Base-by-base conservation (phyloP, 2,113 vertebrate genomes). In the Neolamprologus cancellatus region DNA sequence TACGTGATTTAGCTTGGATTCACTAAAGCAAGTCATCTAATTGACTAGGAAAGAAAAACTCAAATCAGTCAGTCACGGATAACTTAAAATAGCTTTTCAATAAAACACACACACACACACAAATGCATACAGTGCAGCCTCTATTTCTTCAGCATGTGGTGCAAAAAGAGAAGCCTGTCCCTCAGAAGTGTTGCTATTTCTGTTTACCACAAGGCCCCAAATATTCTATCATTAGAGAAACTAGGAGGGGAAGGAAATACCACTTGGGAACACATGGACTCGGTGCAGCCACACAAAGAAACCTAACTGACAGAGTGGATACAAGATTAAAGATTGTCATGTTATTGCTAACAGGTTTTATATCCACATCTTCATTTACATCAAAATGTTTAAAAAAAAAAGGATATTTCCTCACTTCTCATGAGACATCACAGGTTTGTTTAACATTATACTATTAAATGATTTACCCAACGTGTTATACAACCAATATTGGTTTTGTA, bases 141-240 rank as follows among this genome's bases (percentile, higher is more conserved):
- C 94, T 94, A 91, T 94, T 92, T 93, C 91, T 82, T 84, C 86
- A 74, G 82, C 36, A 13, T 88, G 79, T 61, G 84, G 81, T 84
- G 84, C 74, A 91, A 95, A 95, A 92, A 91, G 89, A 92, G 86
- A 85, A 71, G 84, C 36, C 86, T 92, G 85, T 94, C 82, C 90
- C 80, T 92, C 88, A 91, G 84, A 92, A 92, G 84, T 89, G 93
- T 88, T 94, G 84, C 93, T 95, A 94, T 94, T 96, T 94, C 90
- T 93, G 89, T 93, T 92, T 82, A 90, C 92, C 92, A 87, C 91
- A 89, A 84, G 85, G 83, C 85, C 81, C 85, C 57, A 86, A 93
- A 94, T 93, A 94, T 89, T 89, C 84, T 87, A 82, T 90, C 88
- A 88, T 93, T 92, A 92, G 85, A 84, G 74, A 87, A 89, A 85